phyloP scores from a whole-genome alignment of 2,888 invertebrate species.

The Dynastes grantii region DNA sequence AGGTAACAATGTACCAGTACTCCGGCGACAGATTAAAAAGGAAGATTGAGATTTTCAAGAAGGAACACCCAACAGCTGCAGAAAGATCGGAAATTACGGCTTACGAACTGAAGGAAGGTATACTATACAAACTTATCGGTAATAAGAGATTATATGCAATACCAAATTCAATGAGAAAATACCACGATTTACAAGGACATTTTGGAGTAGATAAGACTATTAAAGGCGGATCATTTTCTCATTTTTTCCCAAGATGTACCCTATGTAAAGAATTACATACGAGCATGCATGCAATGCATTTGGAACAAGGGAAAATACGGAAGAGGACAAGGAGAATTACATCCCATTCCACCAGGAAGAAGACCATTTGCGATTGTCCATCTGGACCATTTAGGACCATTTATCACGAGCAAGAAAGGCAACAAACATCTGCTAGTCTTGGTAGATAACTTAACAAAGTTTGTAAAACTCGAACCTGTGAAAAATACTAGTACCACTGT shows the following conservation, averaged over 20 bases:
- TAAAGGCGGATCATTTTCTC: too few species aligned
- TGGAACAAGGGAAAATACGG: too few species aligned
- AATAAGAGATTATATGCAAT: too few species aligned
- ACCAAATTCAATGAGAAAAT: too few species aligned
- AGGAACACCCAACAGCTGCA: too few species aligned
- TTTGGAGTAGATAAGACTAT: slow-evolving; percentile 34
- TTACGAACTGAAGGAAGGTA: too few species aligned
- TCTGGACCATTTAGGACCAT: slow-evolving; percentile 49
- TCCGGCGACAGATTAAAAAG: too few species aligned
- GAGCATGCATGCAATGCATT: background rate
- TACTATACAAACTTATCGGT: too few species aligned
- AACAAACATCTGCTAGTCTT: slow-evolving; percentile 47
- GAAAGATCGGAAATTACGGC: too few species aligned
- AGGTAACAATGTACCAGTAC: too few species aligned
- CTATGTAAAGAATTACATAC: slow-evolving; percentile 56
- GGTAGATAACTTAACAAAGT: slow-evolving; percentile 48
- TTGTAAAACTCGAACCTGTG: slow-evolving; percentile 45
- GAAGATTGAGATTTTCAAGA: too few species aligned
- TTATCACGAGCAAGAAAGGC: slow-evolving; percentile 39
- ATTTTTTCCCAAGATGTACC: slow-evolving; percentile 57
- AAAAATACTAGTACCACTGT: background rate
- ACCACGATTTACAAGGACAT: too few species aligned
- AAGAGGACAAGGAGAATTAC: background rate
- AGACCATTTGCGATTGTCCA: slow-evolving; percentile 48
- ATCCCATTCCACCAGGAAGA: slow-evolving; percentile 41